Conservation (phyloP, 2,888 invertebrate species). For the Fissipunctia ypsillon region DNA sequence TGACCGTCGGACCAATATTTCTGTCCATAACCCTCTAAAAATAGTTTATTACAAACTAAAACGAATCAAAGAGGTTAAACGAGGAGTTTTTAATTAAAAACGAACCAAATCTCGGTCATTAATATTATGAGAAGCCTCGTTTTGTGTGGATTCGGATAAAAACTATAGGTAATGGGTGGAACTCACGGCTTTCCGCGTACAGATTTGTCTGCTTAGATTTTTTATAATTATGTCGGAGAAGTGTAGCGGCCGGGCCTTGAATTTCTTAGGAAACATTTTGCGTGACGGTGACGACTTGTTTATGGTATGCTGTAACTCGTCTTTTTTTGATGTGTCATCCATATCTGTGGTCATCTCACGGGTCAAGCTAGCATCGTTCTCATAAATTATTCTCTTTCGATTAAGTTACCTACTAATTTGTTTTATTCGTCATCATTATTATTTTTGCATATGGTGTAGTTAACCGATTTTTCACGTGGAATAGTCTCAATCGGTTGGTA, state of each 20-base stretch:
- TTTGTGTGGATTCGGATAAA: slow-evolving; percentile 65
- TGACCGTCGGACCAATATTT: slow-evolving; percentile 20
- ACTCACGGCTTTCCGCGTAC: slow-evolving; percentile 81
- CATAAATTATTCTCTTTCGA: not conserved
- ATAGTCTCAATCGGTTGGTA: not conserved
- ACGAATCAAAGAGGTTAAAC: slow-evolving; percentile 61
- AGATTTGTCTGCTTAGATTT: slow-evolving; percentile 73
- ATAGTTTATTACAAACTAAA: slow-evolving; percentile 62
- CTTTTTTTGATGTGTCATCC: slow-evolving; percentile 24
- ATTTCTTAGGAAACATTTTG: slow-evolving; percentile 19
- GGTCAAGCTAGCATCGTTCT: not conserved
- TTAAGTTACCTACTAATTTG: not conserved
- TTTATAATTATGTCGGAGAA: slow-evolving; percentile 30
- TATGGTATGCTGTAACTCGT: not conserved
- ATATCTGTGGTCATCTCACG: not conserved
- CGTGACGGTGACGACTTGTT: slow-evolving; percentile 7
- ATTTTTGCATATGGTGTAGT: not conserved
- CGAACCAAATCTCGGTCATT: slow-evolving; percentile 58
- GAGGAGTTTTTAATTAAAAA: slow-evolving; percentile 64
- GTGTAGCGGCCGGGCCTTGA: not conserved
- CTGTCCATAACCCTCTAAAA: slow-evolving; percentile 26
- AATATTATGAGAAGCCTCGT: slow-evolving; percentile 51
- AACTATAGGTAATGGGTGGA: slow-evolving; percentile 80
- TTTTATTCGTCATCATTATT: not conserved
- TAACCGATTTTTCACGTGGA: not conserved